Percentiles rank a stretch among this genome's conserved stretches.
Conservation (phyloP, 2,797 vertebrate genomes). For the Loriculus beryllinus region DNA sequence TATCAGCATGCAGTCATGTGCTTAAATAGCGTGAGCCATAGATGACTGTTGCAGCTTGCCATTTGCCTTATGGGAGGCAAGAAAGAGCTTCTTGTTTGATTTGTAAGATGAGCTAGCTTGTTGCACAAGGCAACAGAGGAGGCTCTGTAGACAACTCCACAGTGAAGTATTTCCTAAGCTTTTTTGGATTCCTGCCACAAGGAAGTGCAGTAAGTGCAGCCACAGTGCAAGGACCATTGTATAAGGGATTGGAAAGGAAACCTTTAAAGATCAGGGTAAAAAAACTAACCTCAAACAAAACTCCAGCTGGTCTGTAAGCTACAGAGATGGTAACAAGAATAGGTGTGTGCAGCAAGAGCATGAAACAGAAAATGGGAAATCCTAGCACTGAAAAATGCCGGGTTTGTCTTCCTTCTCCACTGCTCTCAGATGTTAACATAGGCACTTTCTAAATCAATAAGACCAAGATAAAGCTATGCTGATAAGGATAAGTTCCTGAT, state of each 20-base stretch:
- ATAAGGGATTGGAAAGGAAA: neutral
- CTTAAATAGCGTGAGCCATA: neutral
- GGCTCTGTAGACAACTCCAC: neutral
- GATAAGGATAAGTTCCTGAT: neutral
- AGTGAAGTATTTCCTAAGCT: neutral
- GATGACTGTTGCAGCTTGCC: neutral
- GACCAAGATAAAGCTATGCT: neutral
- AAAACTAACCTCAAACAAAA: neutral
- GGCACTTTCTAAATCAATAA: neutral
- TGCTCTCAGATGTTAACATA: neutral
- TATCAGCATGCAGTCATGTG: neutral
- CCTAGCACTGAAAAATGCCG: neutral
- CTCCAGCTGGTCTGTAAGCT: neutral
- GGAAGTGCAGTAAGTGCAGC: neutral
- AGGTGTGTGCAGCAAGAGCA: neutral
- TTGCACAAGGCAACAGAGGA: conserved; percentile 12
- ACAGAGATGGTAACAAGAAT: neutral
- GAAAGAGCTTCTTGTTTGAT: conserved; percentile 40
- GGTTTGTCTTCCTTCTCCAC: neutral
- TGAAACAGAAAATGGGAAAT: neutral
- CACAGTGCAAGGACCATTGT: neutral
- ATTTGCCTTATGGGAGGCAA: conserved; percentile 9
- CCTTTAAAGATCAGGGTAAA: neutral
- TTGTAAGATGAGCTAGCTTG: neutral
- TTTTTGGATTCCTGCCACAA: conserved; percentile 8